Percentiles rank a stretch among this genome's conserved stretches.
Evolutionary conservation across 1,140 invertebrate genomes (phyloP).

Genomic region (Sycophaga agraensis): DNA sequence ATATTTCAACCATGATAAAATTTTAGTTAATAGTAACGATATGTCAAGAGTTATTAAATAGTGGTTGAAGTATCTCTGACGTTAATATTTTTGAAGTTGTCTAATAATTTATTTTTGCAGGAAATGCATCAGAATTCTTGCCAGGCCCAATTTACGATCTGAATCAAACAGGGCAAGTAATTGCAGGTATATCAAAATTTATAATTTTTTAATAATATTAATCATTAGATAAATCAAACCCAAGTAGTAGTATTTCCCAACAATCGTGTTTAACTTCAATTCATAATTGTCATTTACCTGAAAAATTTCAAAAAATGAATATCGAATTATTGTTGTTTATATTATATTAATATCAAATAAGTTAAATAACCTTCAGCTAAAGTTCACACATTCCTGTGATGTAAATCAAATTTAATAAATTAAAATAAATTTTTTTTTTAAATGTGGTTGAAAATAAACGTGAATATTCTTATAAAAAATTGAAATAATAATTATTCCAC

Average conservation of each 20-base stretch:
- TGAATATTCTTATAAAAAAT: neutral
- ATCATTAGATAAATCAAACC: neutral
- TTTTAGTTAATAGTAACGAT: neutral
- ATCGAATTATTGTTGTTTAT: no score
- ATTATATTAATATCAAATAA: no score
- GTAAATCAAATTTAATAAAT: neutral
- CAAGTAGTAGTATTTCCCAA: no score
- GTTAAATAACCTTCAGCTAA: no score
- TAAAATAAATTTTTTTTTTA: neutral
- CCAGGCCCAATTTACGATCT: constrained; percentile 73
- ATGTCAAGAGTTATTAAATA: constrained; percentile 2
- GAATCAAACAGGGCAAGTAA: constrained; percentile 82
- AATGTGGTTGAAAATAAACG: neutral
- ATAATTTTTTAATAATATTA: constrained; percentile 23
- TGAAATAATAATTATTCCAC: neutral
- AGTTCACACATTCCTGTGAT: no score
- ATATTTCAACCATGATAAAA: constrained; percentile 15
- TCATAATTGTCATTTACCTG: no score
- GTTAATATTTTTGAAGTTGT: constrained; percentile 29
- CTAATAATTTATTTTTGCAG: constrained; percentile 52
- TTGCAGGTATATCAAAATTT: constrained; percentile 65
- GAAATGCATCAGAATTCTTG: constrained; percentile 53
- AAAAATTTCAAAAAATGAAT: no score
- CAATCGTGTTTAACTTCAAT: no score
- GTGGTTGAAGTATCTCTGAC: constrained; percentile 39